phyloP scores from a whole-genome alignment of 2,797 vertebrate species.

The Phoeniculus purpureus region DNA sequence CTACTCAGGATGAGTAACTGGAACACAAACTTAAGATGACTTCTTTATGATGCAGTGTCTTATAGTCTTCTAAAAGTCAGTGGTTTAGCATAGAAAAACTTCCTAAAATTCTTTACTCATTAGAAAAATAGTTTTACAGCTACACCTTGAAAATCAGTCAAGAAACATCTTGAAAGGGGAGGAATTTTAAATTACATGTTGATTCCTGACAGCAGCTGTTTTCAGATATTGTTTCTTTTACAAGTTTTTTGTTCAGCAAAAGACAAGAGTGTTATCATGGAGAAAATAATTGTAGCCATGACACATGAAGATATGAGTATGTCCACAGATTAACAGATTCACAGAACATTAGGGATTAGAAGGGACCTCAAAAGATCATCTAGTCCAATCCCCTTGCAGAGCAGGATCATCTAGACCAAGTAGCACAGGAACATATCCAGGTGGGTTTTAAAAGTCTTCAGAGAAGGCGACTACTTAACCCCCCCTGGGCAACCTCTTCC shows the following conservation, averaged over 20 bases:
- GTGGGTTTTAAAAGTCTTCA: too few species aligned
- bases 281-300: neutral
- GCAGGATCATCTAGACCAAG: too few species aligned
- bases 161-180: neutral
- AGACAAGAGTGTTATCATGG: neutral
- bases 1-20: neutral
- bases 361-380: too few species aligned
- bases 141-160: neutral
- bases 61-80: neutral
- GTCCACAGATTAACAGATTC: neutral
- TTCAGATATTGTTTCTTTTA: neutral
- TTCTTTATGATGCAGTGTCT: neutral
- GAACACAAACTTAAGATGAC: neutral
- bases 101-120: neutral
- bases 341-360: too few species aligned
- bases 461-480: too few species aligned
- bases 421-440: too few species aligned
- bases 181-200: neutral
- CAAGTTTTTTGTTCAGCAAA: neutral
- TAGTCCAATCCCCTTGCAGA: too few species aligned
- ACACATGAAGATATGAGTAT: neutral
- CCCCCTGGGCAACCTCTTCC: too few species aligned
- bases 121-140: neutral
- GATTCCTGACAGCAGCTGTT: neutral
- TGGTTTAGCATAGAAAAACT: neutral